A percentile compares a stretch with the other conserved stretches of the same genome.
phyloP scores from a whole-genome alignment of 2,797 vertebrate species.

The Cyprinodon diabolis region DNA sequence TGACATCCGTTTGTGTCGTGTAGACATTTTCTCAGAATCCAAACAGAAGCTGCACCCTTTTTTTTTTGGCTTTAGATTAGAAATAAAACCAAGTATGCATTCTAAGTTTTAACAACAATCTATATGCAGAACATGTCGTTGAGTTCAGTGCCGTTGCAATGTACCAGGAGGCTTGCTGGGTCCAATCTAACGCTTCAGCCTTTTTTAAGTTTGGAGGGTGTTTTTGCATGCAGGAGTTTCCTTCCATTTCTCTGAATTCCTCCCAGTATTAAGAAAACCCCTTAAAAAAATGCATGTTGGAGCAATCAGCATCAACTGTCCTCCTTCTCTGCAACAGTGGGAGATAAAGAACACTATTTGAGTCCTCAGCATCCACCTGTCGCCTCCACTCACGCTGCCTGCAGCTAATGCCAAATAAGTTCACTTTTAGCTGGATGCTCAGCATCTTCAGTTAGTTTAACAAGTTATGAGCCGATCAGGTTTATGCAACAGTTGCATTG shows the following conservation, averaged over 20 bases:
- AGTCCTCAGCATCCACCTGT: neutral
- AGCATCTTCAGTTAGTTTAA: neutral
- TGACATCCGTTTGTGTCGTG: neutral
- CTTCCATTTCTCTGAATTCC: neutral
- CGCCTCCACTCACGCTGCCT: neutral
- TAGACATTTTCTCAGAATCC: neutral
- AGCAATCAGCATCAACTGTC: neutral
- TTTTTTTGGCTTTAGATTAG: neutral
- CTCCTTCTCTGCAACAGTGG: neutral
- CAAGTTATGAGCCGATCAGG: neutral
- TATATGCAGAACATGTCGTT: neutral
- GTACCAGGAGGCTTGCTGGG: neutral
- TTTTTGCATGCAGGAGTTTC: neutral
- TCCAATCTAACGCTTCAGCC: neutral
- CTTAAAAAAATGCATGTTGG: neutral
- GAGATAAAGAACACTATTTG: neutral
- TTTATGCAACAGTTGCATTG: neutral
- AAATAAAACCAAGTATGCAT: neutral
- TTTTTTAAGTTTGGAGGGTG: neutral
- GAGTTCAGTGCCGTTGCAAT: neutral
- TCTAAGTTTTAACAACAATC: neutral
- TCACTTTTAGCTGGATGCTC: neutral
- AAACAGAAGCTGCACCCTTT: neutral
- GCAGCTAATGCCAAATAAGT: neutral
- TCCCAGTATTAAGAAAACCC: no score